These are phyloP conservation scores for Dasyornis broadbenti DNA, from an alignment of 2,113 vertebrate species.

Conservation along the genomic window DNA sequence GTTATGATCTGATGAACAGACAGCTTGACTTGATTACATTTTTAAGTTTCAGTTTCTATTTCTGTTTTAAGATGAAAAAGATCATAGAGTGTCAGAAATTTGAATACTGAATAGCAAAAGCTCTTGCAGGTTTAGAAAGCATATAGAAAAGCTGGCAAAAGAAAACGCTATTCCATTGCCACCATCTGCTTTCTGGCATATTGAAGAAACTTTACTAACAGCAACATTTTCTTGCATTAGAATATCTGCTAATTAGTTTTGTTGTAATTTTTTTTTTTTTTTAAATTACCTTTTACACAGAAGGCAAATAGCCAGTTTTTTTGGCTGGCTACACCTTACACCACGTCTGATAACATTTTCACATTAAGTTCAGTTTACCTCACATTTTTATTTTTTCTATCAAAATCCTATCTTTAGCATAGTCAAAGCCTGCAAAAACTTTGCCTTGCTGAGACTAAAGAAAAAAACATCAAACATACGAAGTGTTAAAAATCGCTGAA, in stretches of 20 bases:
- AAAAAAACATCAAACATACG: conserved; percentile 61
- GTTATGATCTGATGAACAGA: conserved; percentile 64
- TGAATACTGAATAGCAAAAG: conserved; percentile 72
- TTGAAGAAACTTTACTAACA: conserved; percentile 71
- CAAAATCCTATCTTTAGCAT: conserved; percentile 31
- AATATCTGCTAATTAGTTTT: conserved; percentile 75
- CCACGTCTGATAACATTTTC: conserved; percentile 51
- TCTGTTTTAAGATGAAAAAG: conserved; percentile 75
- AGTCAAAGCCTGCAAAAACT: conserved; percentile 58
- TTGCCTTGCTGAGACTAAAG: conserved; percentile 58
- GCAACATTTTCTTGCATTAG: conserved; percentile 73
- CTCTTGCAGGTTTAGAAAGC: conserved; percentile 76
- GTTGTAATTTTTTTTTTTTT: conserved; percentile 51
- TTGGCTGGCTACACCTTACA: conserved; percentile 44
- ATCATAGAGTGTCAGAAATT: conserved; percentile 70
- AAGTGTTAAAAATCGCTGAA: conserved; percentile 70
- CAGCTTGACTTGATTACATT: conserved; percentile 71
- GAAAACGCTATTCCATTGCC: conserved; percentile 62
- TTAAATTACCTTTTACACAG: conserved; percentile 56
- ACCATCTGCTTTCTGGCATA: conserved; percentile 74
- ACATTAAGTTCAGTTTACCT: conserved; percentile 43
- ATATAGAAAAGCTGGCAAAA: conserved; percentile 75
- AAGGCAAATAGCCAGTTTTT: conserved; percentile 61
- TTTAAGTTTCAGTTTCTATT: conserved; percentile 77
- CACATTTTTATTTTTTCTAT: neutral